Conservation (phyloP, 2,113 vertebrate species). For the Leptodactylus fuscus region DNA sequence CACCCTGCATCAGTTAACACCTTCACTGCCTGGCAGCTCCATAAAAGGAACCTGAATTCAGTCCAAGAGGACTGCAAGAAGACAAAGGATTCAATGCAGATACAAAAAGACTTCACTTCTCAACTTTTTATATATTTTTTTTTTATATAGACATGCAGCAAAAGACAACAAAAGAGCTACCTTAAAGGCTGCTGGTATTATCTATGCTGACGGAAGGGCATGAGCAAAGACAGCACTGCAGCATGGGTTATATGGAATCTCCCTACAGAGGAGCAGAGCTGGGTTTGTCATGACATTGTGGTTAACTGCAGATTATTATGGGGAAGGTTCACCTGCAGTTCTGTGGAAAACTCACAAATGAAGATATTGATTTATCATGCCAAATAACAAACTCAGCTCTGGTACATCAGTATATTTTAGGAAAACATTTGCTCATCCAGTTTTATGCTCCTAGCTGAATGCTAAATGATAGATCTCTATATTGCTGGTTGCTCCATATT, state of each 20-base stretch:
- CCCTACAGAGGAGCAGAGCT: background rate
- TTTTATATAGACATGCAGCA: background rate
- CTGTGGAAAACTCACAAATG: too few species aligned
- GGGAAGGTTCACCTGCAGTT: background rate
- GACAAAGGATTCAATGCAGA: slow-evolving; percentile 39
- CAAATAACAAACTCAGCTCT: background rate
- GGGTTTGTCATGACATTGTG: background rate
- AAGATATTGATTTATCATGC: too few species aligned
- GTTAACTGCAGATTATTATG: background rate
- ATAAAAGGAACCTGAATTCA: background rate
- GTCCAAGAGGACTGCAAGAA: background rate
- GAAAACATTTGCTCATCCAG: background rate
- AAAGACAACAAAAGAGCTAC: too few species aligned
- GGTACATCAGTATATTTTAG: too few species aligned
- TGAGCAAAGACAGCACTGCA: background rate
- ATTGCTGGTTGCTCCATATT: too few species aligned
- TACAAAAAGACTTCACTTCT: background rate
- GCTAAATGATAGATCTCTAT: too few species aligned
- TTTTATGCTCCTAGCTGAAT: too few species aligned
- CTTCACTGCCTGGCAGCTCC: slow-evolving; percentile 19
- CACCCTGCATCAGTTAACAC: slow-evolving; percentile 42
- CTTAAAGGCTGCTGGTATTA: background rate
- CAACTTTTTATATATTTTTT: background rate
- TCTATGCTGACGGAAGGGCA: too few species aligned
- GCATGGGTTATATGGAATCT: background rate